A percentile compares a stretch with the other conserved stretches of the same genome.
Conservation (phyloP, 2,113 vertebrate genomes). For the Nesoenas mayeri region DNA sequence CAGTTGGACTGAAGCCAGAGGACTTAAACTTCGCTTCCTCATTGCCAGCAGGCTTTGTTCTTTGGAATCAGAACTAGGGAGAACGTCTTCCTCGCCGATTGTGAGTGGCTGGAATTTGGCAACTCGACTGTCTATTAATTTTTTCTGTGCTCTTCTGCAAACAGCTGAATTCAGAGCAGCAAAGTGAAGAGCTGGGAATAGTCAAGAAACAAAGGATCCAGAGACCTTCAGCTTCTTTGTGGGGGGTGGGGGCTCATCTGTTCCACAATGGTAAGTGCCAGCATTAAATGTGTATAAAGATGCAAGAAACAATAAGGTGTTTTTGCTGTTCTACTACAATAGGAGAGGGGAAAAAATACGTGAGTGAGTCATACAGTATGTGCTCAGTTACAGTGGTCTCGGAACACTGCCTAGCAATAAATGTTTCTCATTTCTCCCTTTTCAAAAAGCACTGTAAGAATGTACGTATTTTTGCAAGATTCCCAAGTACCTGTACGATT, state of each 20-base stretch:
- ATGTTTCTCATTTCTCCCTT: background rate
- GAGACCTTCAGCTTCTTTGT: background rate
- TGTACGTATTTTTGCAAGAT: background rate
- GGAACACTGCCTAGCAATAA: background rate
- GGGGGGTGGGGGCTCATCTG: background rate
- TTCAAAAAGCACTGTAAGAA: background rate
- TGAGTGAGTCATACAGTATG: background rate
- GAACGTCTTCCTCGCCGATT: conserved; percentile 24
- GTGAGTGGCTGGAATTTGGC: conserved; percentile 42
- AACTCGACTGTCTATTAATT: background rate
- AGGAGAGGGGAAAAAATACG: background rate
- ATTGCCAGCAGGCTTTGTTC: conserved; percentile 72
- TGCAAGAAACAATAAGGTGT: background rate
- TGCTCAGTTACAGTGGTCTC: background rate
- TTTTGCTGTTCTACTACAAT: background rate
- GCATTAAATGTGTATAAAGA: background rate
- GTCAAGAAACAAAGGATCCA: background rate
- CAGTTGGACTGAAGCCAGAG: conserved; percentile 61
- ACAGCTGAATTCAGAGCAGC: conserved; percentile 14
- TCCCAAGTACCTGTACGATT: background rate
- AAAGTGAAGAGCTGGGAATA: background rate
- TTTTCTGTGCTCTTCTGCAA: background rate
- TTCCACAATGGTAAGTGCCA: conserved; percentile 67
- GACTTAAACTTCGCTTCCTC: conserved; percentile 34
- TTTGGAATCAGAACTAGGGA: conserved; percentile 45